Evolutionary conservation across 2,797 vertebrate species (phyloP), one percentile per base, ranked within the genome.

Genomic region (Selene dorsalis): DNA sequence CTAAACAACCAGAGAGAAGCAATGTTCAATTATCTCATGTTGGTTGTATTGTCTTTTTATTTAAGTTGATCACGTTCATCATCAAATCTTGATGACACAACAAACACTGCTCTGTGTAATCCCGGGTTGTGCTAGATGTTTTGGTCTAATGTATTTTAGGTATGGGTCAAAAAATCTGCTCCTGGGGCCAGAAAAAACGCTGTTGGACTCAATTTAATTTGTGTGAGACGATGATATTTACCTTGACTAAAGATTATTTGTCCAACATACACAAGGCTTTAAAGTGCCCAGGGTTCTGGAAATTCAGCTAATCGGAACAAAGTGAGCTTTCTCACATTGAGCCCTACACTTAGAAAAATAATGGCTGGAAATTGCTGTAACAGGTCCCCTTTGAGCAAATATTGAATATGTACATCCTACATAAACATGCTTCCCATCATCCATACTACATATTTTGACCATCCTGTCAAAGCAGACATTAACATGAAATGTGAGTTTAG

Each of bases 61-160:
- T 47, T 66, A 50, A 79, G 82, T 82, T 30, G 62, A 77, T 62
- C 73, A 76, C 59, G 39, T 45, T n/a, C n/a, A n/a, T n/a, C n/a
- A n/a, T n/a, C n/a, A n/a, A n/a, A n/a, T n/a, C n/a, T n/a, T n/a
- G n/a, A n/a, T n/a, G n/a, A n/a, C n/a, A n/a, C n/a, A n/a, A n/a
- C n/a, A 86, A 86, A 75, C 62, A 67, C n/a, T 9, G 56, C 39
- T 60, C 57, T 56, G 2, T 73, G 59, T 62, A 67, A 73, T 76
- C 58, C 75, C 59, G 66, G 28, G 28, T 32, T 63, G 63, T 53
- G 30, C 6, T 63, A 6, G 38, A 62, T 82, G 60, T 65, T 75
- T 75, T 70, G 39, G 67, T 69, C 41, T 77, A 69, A 73, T 48
- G 59, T 32, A 53, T 77, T 75, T 73, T 82, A 32, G 85, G 66